Conservation (phyloP, 2,113 vertebrate genomes). For the Coptodon rendalli region DNA sequence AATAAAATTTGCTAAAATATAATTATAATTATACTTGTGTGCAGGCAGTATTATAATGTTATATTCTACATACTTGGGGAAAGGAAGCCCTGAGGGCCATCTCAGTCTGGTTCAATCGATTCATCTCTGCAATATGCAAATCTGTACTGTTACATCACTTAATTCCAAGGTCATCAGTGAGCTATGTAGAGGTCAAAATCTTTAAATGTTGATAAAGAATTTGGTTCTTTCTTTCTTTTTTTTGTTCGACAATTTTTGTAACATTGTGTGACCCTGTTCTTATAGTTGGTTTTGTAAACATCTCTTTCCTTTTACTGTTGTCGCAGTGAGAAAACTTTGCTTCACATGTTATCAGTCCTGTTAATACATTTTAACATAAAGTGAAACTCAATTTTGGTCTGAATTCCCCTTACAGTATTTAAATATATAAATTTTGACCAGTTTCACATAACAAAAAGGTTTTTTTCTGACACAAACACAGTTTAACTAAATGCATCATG, state of each 20-base stretch:
- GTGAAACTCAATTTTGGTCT: not conserved
- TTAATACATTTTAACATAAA: not conserved
- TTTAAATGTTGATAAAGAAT: not conserved
- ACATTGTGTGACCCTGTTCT: rapidly evolving
- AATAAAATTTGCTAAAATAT: not conserved
- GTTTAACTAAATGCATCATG: not conserved
- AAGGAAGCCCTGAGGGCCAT: not conserved
- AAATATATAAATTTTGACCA: not conserved
- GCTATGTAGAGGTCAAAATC: not conserved
- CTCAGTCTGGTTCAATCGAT: not conserved
- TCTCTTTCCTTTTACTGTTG: not conserved
- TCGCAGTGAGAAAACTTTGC: not conserved
- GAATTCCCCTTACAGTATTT: not conserved
- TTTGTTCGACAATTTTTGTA: rapidly evolving
- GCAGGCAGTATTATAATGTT: not conserved
- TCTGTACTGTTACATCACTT: not conserved
- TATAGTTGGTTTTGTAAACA: not conserved
- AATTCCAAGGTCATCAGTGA: not conserved
- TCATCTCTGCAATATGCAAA: not conserved
- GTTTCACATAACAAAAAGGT: not conserved
- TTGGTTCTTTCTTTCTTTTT: rapidly evolving
- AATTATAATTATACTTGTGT: not conserved
- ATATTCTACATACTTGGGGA: not conserved
- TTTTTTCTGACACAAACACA: not conserved
- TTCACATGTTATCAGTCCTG: not conserved